Evolutionary conservation across 2,888 invertebrate species (phyloP), one percentile per base, ranked within the genome.

Genomic region (Plagodis dolabraria): DNA sequence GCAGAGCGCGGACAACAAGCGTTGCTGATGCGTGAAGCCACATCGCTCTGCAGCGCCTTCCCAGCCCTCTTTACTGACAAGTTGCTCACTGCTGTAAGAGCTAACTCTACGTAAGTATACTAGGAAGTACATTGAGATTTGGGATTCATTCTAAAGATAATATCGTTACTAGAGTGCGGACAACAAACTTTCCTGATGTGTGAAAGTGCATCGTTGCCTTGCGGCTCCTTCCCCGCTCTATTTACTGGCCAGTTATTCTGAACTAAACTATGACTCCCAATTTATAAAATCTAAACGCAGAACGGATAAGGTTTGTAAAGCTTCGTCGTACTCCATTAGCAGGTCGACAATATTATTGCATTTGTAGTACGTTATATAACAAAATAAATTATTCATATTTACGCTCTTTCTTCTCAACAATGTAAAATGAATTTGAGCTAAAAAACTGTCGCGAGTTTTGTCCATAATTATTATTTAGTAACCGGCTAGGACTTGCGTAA

Each of bases 161-260:
- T 97, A 69, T 93, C 95, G 55, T 93, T 94, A 67, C 95, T 95
- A 7, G 97, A 96, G 82, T 93, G 96, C 70, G 94, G 94, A 42
- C 95, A 95, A 60, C 96, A 97, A 79, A 95, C 96, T 43, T 94
- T 96, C 34, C 89, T 98, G 66, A 87, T 98, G 75, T 94, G 96
- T 63, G 97, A 97, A 82, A 96, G 97, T 47, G 96, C 97, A 6
- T 93, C 95, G 33, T n/a, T n/a, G n/a, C 93, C 98, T 33, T 97
- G 97, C 81, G 96, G 96, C 77, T 95, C 95, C 51, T 96, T 96
- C 89, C 97, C 97, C 7, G 94, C 95, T 52, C 93, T 98, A 48
- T 96, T 97, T 82, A 96, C 96, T 4, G 97, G 96, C 80, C 95
- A 95, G 75, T 95, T 97, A 78, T 94, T 97, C n/a, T n/a, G n/a